Percentiles rank a stretch among this genome's conserved stretches.
phyloP scores from a whole-genome alignment of 2,888 invertebrate genomes.

The Schizaphis graminum region DNA sequence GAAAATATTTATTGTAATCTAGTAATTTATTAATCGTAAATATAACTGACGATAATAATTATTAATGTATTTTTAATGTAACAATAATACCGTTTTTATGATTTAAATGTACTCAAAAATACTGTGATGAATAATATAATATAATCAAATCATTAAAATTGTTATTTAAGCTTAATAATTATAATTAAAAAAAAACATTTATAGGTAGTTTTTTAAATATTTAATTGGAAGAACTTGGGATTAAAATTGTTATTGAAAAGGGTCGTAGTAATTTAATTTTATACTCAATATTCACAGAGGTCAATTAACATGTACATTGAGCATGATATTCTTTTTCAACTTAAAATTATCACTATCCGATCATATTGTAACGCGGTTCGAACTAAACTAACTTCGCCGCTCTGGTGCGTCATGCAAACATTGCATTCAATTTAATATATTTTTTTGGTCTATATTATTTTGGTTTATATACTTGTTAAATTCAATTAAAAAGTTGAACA shows the following conservation, averaged over 20 bases:
- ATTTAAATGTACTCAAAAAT: neutral
- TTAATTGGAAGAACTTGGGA: neutral
- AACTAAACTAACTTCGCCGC: neutral
- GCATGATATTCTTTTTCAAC: neutral
- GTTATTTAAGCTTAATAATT: neutral
- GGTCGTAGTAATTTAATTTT: neutral
- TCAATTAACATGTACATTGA: neutral
- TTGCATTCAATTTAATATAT: neutral
- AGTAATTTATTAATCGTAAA: neutral
- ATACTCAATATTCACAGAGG: neutral
- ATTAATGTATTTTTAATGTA: neutral
- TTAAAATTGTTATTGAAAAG: neutral
- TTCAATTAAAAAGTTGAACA: constrained; percentile 45
- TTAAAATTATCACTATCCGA: neutral
- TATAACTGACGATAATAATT: neutral
- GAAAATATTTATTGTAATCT: neutral
- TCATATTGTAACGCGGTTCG: neutral
- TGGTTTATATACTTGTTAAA: constrained; percentile 30
- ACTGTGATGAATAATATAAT: neutral
- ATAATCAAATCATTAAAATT: neutral
- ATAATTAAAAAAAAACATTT: neutral
- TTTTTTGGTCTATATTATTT: constrained; percentile 19
- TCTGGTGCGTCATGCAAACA: no score
- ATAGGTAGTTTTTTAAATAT: neutral
- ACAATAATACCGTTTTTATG: neutral